Base-by-base conservation (phyloP, 2,888 invertebrate genomes). In the Odontomyia ornata region DNA sequence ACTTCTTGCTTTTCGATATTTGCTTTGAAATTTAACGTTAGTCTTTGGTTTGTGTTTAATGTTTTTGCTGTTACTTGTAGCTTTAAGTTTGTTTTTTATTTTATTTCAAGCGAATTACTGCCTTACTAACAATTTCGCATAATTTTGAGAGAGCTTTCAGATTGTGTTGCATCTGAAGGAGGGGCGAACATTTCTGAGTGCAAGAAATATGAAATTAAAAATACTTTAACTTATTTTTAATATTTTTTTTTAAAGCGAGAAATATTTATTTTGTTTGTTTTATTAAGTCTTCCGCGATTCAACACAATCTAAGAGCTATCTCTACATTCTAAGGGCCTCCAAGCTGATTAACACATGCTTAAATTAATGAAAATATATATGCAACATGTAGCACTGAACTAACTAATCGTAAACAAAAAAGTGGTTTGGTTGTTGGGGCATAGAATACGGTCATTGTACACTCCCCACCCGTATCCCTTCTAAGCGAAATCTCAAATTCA, bases 21-120 rank as follows among this genome's bases (percentile, higher is more conserved):
- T 72, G 72, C 72, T 72, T 56, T 72, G 11, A 73, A 60, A 15
- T 57, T 60, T 60, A 1, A 36, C 36, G 11, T 73, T 73, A 18
- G 13, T 4, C 13, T 46, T 47, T 47, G 46, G 64, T 28, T 13
- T 69, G 28, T 69, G 69, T 30, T 30, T 46, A 18, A 43, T 67
- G 25, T 46, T 46, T 36, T 46, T 69, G 47, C 23, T 13, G 69
- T 46, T 69, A 13, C 25, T 46, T 18, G 18, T 15, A 64, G 64
- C 30, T 64, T 64, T 64, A 64, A 15, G n/a, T 36, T 36, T 36
- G 9, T 64, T 64, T 30, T 60, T 60, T 64, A 11, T n/a, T n/a
- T n/a, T n/a, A n/a, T n/a, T n/a, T n/a, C 28, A 27, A 25, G 64
- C 30, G 30, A 28, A 28, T 64, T 25, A 47, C 25, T 30, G 30